Conservation (phyloP, 2,888 invertebrate genomes). For the Calliopum simillimum region DNA sequence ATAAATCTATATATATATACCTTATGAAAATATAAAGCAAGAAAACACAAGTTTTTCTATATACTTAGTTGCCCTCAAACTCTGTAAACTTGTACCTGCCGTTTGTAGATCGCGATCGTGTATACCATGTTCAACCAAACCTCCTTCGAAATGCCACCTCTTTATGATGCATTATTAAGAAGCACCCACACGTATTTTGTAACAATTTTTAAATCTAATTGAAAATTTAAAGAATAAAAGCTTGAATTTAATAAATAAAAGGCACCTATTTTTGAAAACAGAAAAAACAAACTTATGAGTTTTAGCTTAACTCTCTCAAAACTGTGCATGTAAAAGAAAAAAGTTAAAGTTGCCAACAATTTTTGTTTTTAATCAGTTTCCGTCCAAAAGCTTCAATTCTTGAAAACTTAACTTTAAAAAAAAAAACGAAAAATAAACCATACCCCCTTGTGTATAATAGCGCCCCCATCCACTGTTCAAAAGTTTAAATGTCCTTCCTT, state of each 20-base stretch:
- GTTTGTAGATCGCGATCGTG: slow-evolving; percentile 16
- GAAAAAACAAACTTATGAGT: not conserved
- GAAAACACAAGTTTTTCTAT: too few relatives aligned
- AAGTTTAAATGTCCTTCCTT: not conserved
- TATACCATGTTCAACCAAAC: slow-evolving; percentile 26
- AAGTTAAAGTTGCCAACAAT: not conserved
- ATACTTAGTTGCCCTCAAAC: not conserved
- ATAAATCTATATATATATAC: too few relatives aligned
- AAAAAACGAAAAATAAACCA: too few relatives aligned
- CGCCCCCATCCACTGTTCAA: slow-evolving; percentile 9
- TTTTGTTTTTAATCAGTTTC: too few relatives aligned
- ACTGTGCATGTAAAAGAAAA: slow-evolving; percentile 12
- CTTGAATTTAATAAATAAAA: too few relatives aligned
- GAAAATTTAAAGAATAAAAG: not conserved
- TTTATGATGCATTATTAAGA: slow-evolving; percentile 19
- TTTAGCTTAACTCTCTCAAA: slow-evolving; percentile 13
- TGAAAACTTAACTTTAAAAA: too few relatives aligned
- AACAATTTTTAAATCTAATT: slow-evolving; percentile 19
- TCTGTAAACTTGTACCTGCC: slow-evolving; percentile 32
- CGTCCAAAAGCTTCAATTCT: too few relatives aligned
- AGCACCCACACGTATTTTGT: slow-evolving; percentile 19
- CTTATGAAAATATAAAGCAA: too few relatives aligned
- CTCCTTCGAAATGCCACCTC: slow-evolving; percentile 30
- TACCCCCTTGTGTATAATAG: not conserved
- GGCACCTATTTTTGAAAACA: too few relatives aligned